Percentiles rank a stretch among this genome's conserved stretches.
Evolutionary conservation across 1,140 invertebrate genomes (phyloP).

Genomic region (Frieseomelitta varia): DNA sequence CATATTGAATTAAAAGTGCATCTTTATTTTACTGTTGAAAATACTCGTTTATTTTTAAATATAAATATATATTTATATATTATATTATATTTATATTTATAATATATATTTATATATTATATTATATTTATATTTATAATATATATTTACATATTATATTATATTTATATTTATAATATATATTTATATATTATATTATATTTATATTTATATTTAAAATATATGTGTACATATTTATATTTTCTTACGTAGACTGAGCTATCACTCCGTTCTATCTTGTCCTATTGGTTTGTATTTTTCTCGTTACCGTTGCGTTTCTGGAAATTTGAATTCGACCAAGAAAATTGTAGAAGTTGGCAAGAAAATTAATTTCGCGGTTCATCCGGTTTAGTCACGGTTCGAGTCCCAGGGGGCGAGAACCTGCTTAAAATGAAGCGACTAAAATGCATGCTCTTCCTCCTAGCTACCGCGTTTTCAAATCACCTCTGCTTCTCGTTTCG

Average conservation of each 20-base stretch:
- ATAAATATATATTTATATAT: too few species aligned
- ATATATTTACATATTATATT: too few species aligned
- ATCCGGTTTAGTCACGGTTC: conserved; percentile 37
- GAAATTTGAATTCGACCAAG: conserved; percentile 8
- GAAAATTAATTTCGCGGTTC: conserved; percentile 62
- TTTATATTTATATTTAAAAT: too few species aligned
- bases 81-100: too few species aligned
- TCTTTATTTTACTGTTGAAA: too few species aligned
- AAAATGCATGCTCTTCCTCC: conserved; percentile 73
- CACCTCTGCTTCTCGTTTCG: conserved; percentile 45
- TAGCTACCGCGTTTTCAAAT: conserved; percentile 58
- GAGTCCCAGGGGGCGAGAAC: neutral
- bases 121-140: too few species aligned
- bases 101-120: too few species aligned
- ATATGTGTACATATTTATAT: too few species aligned
- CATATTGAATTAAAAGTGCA: neutral
- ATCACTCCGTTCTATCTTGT: neutral
- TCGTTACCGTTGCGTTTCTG: conserved; percentile 15
- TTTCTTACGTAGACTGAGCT: neutral
- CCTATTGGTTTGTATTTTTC: neutral
- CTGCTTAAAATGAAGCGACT: conserved; percentile 72
- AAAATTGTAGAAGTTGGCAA: conserved; percentile 11
- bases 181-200: too few species aligned
- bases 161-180: too few species aligned
- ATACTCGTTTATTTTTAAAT: too few species aligned